phyloP scores from a whole-genome alignment of 2,113 vertebrate genomes.

The Corythornis cristatus region DNA sequence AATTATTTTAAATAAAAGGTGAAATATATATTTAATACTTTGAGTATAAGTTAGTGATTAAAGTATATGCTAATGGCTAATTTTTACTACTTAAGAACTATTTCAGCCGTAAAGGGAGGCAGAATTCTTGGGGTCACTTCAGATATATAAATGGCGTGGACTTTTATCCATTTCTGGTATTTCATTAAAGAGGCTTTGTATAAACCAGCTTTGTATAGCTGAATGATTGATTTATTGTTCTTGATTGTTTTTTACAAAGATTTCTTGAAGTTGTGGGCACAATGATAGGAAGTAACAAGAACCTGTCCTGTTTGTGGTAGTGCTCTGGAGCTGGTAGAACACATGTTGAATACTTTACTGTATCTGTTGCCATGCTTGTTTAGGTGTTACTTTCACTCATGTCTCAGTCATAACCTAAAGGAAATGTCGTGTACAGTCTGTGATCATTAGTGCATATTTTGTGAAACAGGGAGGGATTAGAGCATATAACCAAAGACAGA shows the following conservation, averaged over 20 bases:
- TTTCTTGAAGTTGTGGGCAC: not conserved
- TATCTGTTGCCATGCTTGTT: fast-evolving
- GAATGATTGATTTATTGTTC: not conserved
- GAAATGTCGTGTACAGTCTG: not conserved
- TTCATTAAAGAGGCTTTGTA: not conserved
- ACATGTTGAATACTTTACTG: not conserved
- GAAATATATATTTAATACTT: not conserved
- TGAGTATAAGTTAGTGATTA: not conserved
- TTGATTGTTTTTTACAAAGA: not conserved
- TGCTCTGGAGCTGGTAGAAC: not conserved
- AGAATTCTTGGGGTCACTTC: not conserved
- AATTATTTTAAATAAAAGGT: constrained; percentile 8
- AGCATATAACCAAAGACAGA: not conserved
- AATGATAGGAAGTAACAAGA: not conserved
- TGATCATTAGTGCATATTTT: not conserved
- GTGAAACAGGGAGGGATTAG: not conserved
- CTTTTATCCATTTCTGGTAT: not conserved
- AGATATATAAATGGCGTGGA: fast-evolving
- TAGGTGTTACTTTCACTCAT: not conserved
- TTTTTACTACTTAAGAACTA: not conserved
- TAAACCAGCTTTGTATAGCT: not conserved
- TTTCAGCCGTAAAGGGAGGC: not conserved
- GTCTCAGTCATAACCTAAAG: not conserved
- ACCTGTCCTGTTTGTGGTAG: not conserved
- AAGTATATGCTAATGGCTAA: not conserved